Evolutionary conservation across 2,113 vertebrate species (phyloP).

Genomic region (Suricata suricatta): DNA sequence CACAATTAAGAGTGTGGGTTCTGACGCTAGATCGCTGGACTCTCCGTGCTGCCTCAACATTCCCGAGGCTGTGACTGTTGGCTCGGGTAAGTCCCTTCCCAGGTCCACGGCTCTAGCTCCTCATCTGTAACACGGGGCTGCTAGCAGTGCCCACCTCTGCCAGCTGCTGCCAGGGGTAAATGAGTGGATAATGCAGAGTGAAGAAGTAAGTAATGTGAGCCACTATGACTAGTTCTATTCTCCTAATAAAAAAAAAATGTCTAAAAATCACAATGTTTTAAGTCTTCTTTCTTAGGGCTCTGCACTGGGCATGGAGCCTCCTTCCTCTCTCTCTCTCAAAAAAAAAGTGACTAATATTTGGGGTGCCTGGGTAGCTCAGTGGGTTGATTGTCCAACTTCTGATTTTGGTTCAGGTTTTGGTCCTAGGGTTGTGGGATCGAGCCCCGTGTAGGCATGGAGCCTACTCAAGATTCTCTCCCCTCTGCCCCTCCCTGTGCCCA

Average conservation of each 20-base stretch:
- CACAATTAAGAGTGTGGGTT: not conserved
- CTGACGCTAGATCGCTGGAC: not conserved
- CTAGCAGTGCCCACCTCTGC: too few species aligned
- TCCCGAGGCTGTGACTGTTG: not conserved
- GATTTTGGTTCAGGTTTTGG: too few species aligned
- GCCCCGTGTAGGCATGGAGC: too few species aligned
- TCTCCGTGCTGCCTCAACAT: not conserved
- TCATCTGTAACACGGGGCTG: not conserved
- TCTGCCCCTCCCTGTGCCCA: too few species aligned
- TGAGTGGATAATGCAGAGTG: not conserved
- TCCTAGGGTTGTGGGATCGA: too few species aligned
- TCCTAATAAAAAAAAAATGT: not conserved
- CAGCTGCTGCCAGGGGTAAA: not conserved
- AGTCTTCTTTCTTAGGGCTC: not conserved
- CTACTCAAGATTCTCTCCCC: too few species aligned
- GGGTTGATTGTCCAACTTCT: too few species aligned
- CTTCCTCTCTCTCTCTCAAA: too few species aligned
- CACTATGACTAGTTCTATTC: not conserved
- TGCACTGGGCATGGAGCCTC: too few species aligned
- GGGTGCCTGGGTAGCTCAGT: too few species aligned
- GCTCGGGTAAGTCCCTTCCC: too few species aligned
- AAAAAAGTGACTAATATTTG: not conserved
- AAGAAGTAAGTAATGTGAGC: not conserved
- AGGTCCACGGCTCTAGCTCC: not conserved
- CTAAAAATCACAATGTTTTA: not conserved